Conservation (phyloP, 2,113 vertebrate genomes). For the Sarotherodon lohbergeri region DNA sequence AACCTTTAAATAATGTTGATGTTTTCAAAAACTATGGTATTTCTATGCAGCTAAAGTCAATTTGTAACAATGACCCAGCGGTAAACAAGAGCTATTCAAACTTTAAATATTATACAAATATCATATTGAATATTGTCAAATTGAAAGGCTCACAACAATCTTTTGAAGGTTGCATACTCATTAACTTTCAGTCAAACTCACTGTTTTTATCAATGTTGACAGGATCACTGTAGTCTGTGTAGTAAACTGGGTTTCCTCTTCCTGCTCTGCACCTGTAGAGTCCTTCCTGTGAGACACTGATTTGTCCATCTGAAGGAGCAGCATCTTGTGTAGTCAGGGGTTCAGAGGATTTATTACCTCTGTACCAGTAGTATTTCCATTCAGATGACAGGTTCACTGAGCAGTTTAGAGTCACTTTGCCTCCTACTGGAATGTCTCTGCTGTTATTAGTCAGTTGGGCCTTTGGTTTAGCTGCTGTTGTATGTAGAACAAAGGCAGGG, state of each 20-base stretch:
- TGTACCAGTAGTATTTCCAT: background rate
- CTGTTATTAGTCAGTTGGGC: background rate
- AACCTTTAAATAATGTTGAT: background rate
- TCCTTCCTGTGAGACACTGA: background rate
- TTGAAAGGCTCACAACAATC: background rate
- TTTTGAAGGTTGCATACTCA: background rate
- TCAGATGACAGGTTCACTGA: background rate
- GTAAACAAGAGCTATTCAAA: background rate
- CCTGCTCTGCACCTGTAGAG: background rate
- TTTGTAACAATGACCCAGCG: background rate
- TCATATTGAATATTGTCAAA: fast-evolving
- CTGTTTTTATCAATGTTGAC: background rate
- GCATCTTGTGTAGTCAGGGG: background rate
- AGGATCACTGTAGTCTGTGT: background rate
- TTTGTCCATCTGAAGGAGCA: background rate
- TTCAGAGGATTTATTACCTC: background rate
- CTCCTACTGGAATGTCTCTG: fast-evolving
- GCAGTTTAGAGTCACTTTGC: background rate
- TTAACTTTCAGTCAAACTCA: background rate
- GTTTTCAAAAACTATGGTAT: fast-evolving
- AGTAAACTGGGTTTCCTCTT: background rate
- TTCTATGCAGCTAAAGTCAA: background rate
- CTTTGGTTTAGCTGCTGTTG: background rate
- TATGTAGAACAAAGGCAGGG: background rate
- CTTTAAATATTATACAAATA: background rate